Conservation (phyloP, 2,888 invertebrate genomes). For the Eurois occulta region DNA sequence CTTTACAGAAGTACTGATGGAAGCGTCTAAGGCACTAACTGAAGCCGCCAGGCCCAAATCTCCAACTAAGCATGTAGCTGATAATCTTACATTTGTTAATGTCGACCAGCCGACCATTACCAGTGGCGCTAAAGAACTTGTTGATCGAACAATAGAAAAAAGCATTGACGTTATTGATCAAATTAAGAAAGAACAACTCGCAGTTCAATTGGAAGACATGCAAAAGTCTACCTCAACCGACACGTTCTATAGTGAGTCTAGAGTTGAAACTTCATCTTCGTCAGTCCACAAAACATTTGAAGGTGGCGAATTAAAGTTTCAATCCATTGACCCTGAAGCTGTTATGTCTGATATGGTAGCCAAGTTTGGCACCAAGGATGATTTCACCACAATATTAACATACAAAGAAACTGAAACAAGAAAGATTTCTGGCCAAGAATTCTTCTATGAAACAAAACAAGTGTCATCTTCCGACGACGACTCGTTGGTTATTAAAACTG, state of each 20-base stretch:
- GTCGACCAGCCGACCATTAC: slow-evolving; percentile 89
- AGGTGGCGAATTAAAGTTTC: slow-evolving; percentile 82
- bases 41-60: slow-evolving; percentile 86
- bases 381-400: slow-evolving; percentile 85
- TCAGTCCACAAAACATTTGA: slow-evolving; percentile 85
- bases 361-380: slow-evolving; percentile 81
- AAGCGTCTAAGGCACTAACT: slow-evolving; percentile 82
- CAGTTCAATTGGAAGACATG: slow-evolving; percentile 85
- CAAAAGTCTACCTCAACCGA: slow-evolving; percentile 83
- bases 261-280: slow-evolving; percentile 86
- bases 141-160: slow-evolving; percentile 88
- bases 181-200: slow-evolving; percentile 85
- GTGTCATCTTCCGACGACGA: slow-evolving; percentile 88
- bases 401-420: slow-evolving; percentile 89
- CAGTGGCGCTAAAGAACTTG: slow-evolving; percentile 89
- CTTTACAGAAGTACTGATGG: slow-evolving; percentile 85
- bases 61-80: slow-evolving; percentile 87
- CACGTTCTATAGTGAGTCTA: slow-evolving; percentile 84
- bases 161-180: slow-evolving; percentile 85
- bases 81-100: slow-evolving; percentile 87
- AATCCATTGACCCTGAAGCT: slow-evolving; percentile 83
- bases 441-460: slow-evolving; percentile 86
- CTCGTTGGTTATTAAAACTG: slow-evolving; percentile 86
- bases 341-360: slow-evolving; percentile 87
- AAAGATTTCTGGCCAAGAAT: slow-evolving; percentile 89